Conservation (phyloP, 2,113 vertebrate species). For the Sapayoa aenigma region DNA sequence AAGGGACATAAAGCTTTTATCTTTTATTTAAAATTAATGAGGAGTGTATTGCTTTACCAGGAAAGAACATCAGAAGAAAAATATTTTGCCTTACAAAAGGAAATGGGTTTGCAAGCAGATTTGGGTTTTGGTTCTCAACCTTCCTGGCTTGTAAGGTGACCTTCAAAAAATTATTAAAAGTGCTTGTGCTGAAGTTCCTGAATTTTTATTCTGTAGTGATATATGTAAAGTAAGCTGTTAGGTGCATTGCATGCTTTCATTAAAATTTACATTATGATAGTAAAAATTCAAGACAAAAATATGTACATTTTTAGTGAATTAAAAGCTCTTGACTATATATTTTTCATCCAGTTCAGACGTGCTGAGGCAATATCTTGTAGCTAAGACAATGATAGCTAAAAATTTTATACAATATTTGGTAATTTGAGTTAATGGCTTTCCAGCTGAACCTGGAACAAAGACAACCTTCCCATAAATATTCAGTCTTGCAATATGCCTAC, state of each 20-base stretch:
- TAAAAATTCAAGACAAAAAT: background rate
- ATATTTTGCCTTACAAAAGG: background rate
- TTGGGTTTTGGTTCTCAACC: background rate
- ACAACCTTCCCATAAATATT: background rate
- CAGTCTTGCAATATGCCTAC: background rate
- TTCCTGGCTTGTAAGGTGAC: background rate
- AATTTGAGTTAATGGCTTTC: background rate
- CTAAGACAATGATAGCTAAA: background rate
- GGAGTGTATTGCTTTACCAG: background rate
- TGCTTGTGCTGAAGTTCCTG: background rate
- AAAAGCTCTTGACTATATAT: background rate
- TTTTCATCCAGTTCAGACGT: background rate
- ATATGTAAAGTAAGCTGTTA: background rate
- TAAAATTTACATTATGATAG: background rate
- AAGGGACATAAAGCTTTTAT: background rate
- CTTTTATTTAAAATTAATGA: constrained; percentile 16
- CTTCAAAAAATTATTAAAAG: background rate
- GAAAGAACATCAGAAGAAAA: background rate
- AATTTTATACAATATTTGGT: background rate
- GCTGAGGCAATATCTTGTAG: background rate
- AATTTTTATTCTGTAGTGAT: background rate
- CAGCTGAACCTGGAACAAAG: background rate
- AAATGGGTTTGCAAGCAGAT: background rate
- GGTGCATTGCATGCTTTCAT: fast-evolving
- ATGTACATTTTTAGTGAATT: background rate